Evolutionary conservation across 2,113 vertebrate genomes (phyloP).

Genomic region (Haliaeetus leucogaster): DNA sequence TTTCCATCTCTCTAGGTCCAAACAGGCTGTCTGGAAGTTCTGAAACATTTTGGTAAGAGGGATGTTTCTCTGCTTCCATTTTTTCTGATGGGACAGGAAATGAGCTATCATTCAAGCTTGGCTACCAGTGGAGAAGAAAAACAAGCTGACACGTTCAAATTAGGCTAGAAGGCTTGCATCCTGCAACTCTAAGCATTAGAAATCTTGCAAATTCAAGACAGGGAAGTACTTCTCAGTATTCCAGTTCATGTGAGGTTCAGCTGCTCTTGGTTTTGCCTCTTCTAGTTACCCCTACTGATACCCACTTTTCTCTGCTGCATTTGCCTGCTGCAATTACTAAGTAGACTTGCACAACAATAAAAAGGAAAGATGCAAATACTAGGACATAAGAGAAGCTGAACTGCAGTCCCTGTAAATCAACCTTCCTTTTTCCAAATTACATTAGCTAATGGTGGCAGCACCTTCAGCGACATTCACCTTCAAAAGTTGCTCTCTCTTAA

Average conservation of each 20-base stretch:
- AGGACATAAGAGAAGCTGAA: neutral
- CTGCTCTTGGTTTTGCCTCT: neutral
- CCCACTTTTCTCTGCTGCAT: neutral
- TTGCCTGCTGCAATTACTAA: neutral
- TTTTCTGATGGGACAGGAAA: neutral
- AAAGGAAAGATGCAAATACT: neutral
- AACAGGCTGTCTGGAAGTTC: neutral
- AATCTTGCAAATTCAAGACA: neutral
- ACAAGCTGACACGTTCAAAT: neutral
- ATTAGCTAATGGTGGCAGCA: slow-evolving; percentile 51
- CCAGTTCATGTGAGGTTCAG: neutral
- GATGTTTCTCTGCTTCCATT: neutral
- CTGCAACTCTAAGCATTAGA: neutral
- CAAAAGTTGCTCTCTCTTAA: slow-evolving; percentile 1
- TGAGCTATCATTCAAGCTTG: neutral
- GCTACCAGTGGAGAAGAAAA: neutral
- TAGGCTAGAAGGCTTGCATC: neutral
- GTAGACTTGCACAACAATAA: neutral
- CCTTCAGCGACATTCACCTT: slow-evolving; percentile 8
- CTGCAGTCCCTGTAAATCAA: neutral
- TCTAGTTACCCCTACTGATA: neutral
- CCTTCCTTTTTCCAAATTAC: neutral
- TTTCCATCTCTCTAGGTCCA: neutral
- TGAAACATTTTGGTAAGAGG: neutral
- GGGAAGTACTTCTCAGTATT: neutral